A percentile compares a stretch with the other conserved stretches of the same genome.
phyloP scores from a whole-genome alignment of 2,888 invertebrate genomes.

The Drosophila demipolita region DNA sequence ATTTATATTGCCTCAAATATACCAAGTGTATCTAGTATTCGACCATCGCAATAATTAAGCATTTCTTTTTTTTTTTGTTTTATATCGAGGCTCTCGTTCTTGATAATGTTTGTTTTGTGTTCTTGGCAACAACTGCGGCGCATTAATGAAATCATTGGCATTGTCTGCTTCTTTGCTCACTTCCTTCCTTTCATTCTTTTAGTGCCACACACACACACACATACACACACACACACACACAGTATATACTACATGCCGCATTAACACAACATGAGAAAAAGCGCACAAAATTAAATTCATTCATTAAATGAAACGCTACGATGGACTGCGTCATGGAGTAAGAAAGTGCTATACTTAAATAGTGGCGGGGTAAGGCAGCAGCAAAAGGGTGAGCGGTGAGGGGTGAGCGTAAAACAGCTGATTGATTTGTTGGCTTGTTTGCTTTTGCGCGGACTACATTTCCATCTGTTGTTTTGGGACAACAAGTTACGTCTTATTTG shows the following conservation, averaged over 20 bases:
- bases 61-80: constrained; percentile 22
- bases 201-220: constrained; percentile 27
- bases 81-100: constrained; percentile 31
- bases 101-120: constrained; percentile 38
- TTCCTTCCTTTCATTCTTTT: constrained; percentile 71
- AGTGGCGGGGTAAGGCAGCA: neutral
- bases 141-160: constrained; percentile 81
- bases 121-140: constrained; percentile 75
- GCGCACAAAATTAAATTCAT: constrained; percentile 75
- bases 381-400: neutral
- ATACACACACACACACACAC: neutral
- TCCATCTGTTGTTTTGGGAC: constrained; percentile 24
- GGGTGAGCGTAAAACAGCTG: constrained; percentile 5
- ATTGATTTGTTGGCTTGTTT: constrained; percentile 36
- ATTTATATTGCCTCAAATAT: neutral
- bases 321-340: constrained; percentile 41
- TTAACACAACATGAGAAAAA: constrained; percentile 48
- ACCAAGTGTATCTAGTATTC: constrained; percentile 26
- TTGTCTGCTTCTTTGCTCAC: constrained; percentile 76
- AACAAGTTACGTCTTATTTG: constrained; percentile 3
- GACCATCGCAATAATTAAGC: neutral
- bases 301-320: constrained; percentile 71
- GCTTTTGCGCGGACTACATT: constrained; percentile 35
- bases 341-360: constrained; percentile 18
- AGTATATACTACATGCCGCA: constrained; percentile 34